These are phyloP conservation scores for Paedocypris micromegethes DNA, from an alignment of 2,797 vertebrate species.

Conservation along the genomic window DNA sequence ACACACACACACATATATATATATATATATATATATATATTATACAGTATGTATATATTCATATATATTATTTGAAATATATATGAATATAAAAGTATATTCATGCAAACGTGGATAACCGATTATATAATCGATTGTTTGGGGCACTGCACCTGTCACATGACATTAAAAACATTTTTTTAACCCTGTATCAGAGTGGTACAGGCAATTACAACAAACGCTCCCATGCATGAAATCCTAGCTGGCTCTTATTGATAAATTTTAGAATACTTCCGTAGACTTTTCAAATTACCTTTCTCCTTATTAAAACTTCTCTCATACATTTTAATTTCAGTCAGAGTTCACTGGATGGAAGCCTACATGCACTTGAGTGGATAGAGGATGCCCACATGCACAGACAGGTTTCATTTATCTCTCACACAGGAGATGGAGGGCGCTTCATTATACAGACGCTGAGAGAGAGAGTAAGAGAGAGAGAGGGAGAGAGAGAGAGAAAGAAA, in stretches of 20 bases:
- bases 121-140: too few species aligned
- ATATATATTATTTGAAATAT: too few species aligned
- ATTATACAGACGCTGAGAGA: conserved; percentile 48
- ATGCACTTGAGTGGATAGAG: conserved; percentile 37
- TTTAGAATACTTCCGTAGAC: conserved; percentile 73
- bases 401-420: conserved; percentile 63
- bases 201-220: conserved; percentile 78
- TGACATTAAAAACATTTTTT: conserved; percentile 52
- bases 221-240: conserved; percentile 77
- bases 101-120: too few species aligned
- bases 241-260: conserved; percentile 80
- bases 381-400: conserved; percentile 58
- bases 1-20: too few species aligned
- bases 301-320: conserved; percentile 78
- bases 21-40: too few species aligned
- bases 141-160: too few species aligned
- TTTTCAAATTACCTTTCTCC: conserved; percentile 74
- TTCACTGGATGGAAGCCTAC: conserved; percentile 48
- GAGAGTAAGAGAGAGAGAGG: conserved; percentile 5
- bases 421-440: conserved; percentile 55
- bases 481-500: too few species aligned
- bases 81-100: too few species aligned
- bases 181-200: conserved; percentile 74
- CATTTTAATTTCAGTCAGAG: conserved; percentile 61
- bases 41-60: too few species aligned